These are phyloP conservation scores for Eilema sororculum DNA, from an alignment of 2,888 invertebrate genomes.

Conservation along the genomic window DNA sequence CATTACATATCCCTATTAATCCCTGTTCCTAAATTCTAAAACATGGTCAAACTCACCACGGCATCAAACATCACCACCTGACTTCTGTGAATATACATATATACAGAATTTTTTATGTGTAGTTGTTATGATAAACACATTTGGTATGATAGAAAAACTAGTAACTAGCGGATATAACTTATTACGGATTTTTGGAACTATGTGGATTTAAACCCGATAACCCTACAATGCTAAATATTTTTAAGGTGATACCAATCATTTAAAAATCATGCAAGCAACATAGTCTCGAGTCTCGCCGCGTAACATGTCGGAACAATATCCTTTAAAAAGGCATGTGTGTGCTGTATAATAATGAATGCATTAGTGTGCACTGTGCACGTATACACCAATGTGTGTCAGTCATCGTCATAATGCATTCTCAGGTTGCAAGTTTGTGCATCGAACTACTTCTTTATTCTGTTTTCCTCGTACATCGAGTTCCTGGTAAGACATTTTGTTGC, in stretches of 20 bases:
- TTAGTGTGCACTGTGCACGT: constrained; percentile 49
- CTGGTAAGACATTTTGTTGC: constrained; percentile 72
- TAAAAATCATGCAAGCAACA: background rate
- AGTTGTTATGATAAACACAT: too few species aligned
- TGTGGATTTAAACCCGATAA: background rate
- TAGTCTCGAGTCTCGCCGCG: background rate
- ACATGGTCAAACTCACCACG: too few species aligned
- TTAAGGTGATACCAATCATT: background rate
- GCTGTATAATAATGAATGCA: constrained; percentile 23
- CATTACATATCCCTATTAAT: too few species aligned
- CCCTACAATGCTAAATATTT: background rate
- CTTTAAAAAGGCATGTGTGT: constrained; percentile 23
- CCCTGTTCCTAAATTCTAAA: too few species aligned
- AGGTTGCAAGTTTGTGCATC: constrained; percentile 63
- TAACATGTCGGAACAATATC: background rate
- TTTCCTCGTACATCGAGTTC: constrained; percentile 81
- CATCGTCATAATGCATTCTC: constrained; percentile 54
- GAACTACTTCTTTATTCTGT: constrained; percentile 70
- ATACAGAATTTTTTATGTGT: too few species aligned
- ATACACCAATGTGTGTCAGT: constrained; percentile 31
- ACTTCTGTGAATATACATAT: too few species aligned
- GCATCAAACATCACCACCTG: too few species aligned
- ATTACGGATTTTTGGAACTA: too few species aligned
- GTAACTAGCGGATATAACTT: too few species aligned
- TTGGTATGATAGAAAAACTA: too few species aligned